Conservation (phyloP, 2,888 invertebrate species). For the Temnothorax unifasciatus region DNA sequence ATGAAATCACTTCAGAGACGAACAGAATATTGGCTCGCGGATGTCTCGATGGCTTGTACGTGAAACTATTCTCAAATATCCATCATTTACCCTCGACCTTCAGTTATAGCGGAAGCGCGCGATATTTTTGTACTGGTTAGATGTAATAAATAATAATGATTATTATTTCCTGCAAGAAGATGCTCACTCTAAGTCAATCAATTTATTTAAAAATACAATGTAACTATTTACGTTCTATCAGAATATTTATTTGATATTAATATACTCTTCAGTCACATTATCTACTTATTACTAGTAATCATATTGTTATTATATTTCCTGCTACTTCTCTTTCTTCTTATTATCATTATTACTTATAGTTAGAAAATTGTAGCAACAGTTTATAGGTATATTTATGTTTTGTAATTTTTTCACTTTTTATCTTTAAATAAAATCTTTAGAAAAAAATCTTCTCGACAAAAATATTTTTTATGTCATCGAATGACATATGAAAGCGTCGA, state of each 20-base stretch:
- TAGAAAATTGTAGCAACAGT: background rate
- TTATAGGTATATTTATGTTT: background rate
- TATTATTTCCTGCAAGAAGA: slow-evolving; percentile 1
- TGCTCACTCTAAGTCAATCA: background rate
- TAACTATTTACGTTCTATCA: background rate
- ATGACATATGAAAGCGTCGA: background rate
- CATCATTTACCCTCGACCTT: slow-evolving; percentile 60
- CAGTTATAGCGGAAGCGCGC: slow-evolving; percentile 59
- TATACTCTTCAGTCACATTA: background rate
- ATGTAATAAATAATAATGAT: slow-evolving; percentile 30
- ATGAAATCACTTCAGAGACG: slow-evolving; percentile 43
- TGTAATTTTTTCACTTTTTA: background rate
- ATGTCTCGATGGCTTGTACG: slow-evolving; percentile 69
- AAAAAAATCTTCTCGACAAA: background rate
- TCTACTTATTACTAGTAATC: background rate
- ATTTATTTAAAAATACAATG: slow-evolving; percentile 11
- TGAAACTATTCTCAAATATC: slow-evolving; percentile 74
- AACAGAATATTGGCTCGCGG: slow-evolving; percentile 51
- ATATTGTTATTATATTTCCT: slow-evolving; percentile 10
- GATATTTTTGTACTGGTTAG: slow-evolving; percentile 37
- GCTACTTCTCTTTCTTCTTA: background rate
- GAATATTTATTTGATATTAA: background rate
- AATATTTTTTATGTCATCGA: background rate
- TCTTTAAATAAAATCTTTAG: background rate
- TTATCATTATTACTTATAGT: background rate